A percentile compares a stretch with the other conserved stretches of the same genome.
Evolutionary conservation across 2,797 vertebrate genomes (phyloP).

Genomic region (Siniperca obscura): DNA sequence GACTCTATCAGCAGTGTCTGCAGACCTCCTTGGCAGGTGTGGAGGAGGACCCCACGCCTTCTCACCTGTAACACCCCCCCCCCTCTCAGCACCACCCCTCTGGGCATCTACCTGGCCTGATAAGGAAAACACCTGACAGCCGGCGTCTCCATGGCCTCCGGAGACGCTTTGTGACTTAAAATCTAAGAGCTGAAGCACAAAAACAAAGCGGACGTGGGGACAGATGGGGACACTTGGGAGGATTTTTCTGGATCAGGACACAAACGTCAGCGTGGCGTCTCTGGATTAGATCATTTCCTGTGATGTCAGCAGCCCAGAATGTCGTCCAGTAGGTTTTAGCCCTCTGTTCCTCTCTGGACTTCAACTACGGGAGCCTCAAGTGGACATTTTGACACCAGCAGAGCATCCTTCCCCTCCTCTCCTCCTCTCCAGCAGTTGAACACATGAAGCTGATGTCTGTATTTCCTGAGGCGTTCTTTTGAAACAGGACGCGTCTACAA

Average conservation of each 20-base stretch:
- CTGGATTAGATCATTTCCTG: slow-evolving; percentile 11
- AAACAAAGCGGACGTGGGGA: not conserved
- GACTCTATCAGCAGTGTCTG: slow-evolving; percentile 32
- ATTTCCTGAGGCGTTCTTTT: slow-evolving; percentile 82
- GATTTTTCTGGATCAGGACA: not conserved
- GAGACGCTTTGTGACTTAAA: slow-evolving; percentile 24
- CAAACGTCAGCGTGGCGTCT: not conserved
- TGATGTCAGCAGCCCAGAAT: not conserved
- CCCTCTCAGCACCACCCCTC: not conserved
- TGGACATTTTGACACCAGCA: slow-evolving; percentile 38
- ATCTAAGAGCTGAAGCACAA: not conserved
- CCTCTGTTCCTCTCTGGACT: slow-evolving; percentile 81
- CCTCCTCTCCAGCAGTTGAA: slow-evolving; percentile 73
- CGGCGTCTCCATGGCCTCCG: not conserved
- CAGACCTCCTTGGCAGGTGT: not conserved
- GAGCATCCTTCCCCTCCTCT: not conserved
- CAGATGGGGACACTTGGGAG: not conserved
- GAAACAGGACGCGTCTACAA: slow-evolving; percentile 82
- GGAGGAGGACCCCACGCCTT: slow-evolving; percentile 33
- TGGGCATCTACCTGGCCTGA: slow-evolving; percentile 84
- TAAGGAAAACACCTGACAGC: slow-evolving; percentile 72
- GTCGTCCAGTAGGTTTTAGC: slow-evolving; percentile 76
- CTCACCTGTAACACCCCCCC: not conserved
- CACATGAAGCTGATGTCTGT: slow-evolving; percentile 85
- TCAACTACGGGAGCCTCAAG: slow-evolving; percentile 89